Conservation (phyloP, 1,140 invertebrate genomes). For the Heliconius hermathena region DNA sequence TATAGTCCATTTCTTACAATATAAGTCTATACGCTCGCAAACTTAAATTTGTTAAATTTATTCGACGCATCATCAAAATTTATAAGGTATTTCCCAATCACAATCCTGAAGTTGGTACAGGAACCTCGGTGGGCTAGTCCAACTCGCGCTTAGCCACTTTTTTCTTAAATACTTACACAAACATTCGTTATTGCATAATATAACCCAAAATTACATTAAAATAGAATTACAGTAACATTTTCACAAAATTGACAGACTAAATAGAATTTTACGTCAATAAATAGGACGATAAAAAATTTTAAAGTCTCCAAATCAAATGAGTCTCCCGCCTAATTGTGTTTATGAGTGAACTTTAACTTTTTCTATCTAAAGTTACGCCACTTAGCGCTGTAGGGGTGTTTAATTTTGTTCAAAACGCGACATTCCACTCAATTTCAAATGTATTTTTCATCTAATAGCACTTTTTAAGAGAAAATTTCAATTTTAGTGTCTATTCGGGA, state of each 20-base stretch:
- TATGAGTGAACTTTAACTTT: constrained; percentile 32
- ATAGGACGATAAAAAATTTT: constrained; percentile 8
- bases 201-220: background rate
- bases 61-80: too few species aligned
- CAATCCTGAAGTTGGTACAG: too few species aligned
- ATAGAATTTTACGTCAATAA: background rate
- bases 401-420: constrained; percentile 21
- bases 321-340: constrained; percentile 27
- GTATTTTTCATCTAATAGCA: constrained; percentile 16
- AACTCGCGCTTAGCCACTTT: too few species aligned
- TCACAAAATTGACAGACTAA: background rate
- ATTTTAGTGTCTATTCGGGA: background rate
- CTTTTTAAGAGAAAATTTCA: background rate
- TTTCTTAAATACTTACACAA: too few species aligned
- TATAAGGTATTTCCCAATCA: too few species aligned
- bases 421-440: constrained; percentile 9
- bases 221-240: background rate
- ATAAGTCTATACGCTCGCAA: too few species aligned
- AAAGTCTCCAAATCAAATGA: constrained; percentile 7
- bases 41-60: too few species aligned
- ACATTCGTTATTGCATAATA: too few species aligned
- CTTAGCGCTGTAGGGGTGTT: constrained; percentile 25
- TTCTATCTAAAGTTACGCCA: constrained; percentile 35
- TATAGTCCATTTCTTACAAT: too few species aligned
- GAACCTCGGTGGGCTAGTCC: too few species aligned